These are phyloP conservation scores for Ornithoptera priamus DNA, from an alignment of 2,888 invertebrate genomes.

Conservation along the genomic window DNA sequence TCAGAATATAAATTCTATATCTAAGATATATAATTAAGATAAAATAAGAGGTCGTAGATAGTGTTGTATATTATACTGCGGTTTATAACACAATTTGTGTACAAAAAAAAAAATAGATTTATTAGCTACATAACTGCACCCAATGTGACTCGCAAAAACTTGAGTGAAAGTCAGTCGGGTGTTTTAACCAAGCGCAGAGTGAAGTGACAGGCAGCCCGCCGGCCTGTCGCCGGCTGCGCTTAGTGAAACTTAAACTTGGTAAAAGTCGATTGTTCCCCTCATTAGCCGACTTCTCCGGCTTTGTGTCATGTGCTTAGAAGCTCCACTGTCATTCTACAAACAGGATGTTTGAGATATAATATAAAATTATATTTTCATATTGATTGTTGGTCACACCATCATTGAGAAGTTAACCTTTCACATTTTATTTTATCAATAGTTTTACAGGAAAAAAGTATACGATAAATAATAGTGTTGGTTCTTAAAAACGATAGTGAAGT, in stretches of 20 bases:
- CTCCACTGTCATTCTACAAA: slow-evolving; percentile 1
- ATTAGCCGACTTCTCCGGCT: slow-evolving; percentile 27
- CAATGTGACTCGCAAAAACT: slow-evolving; percentile 31
- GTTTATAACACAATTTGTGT: not conserved
- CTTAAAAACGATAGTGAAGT: not conserved
- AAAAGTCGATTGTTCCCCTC: slow-evolving; percentile 40
- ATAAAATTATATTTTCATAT: too few species aligned
- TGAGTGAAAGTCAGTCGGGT: slow-evolving; percentile 50
- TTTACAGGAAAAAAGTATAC: not conserved
- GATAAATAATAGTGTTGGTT: not conserved
- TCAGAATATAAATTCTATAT: too few species aligned
- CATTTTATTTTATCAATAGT: not conserved
- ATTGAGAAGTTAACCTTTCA: too few species aligned
- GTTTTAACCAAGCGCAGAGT: slow-evolving; percentile 47
- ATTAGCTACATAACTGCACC: slow-evolving; percentile 23
- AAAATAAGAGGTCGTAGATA: too few species aligned
- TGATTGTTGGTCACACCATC: too few species aligned
- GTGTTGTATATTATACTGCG: too few species aligned
- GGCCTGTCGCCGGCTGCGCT: slow-evolving; percentile 35
- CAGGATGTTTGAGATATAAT: not conserved
- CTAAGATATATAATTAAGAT: too few species aligned
- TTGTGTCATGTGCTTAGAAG: slow-evolving; percentile 7
- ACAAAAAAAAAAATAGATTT: slow-evolving; percentile 16
- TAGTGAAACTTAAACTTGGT: slow-evolving; percentile 46
- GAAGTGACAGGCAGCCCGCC: slow-evolving; percentile 46